Evolutionary conservation across 2,797 vertebrate genomes (phyloP).

Genomic region (Thamnophis elegans): DNA sequence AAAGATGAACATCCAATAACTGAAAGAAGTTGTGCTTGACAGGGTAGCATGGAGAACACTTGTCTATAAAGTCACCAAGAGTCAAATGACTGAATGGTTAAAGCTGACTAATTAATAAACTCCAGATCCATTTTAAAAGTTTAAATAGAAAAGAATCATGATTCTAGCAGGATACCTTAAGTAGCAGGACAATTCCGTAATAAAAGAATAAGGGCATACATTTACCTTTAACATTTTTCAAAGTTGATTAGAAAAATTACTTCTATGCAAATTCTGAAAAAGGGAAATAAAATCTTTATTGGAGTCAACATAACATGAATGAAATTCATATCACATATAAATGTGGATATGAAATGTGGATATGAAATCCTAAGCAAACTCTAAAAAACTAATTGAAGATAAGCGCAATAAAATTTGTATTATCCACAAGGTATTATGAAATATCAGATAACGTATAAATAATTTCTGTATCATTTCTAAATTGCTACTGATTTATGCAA

Average conservation of each 20-base stretch:
- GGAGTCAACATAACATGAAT: background rate
- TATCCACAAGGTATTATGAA: background rate
- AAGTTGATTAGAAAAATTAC: background rate
- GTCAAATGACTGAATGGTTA: background rate
- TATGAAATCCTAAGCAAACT: background rate
- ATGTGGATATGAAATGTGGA: background rate
- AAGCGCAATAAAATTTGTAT: background rate
- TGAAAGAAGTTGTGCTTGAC: background rate
- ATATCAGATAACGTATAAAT: background rate
- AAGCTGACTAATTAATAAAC: background rate
- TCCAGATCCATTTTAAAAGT: background rate
- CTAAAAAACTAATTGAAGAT: background rate
- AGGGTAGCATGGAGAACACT: background rate
- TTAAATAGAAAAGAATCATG: background rate
- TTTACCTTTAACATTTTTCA: background rate
- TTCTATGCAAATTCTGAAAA: background rate
- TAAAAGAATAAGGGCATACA: background rate
- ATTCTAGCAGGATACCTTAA: background rate
- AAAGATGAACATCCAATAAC: background rate
- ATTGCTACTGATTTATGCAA: background rate
- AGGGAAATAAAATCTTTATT: background rate
- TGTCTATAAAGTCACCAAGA: background rate
- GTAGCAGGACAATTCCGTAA: background rate
- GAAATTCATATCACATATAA: background rate
- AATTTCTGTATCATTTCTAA: background rate